Base-by-base conservation (phyloP, 2,113 vertebrate species). In the Taurulus bubalis region DNA sequence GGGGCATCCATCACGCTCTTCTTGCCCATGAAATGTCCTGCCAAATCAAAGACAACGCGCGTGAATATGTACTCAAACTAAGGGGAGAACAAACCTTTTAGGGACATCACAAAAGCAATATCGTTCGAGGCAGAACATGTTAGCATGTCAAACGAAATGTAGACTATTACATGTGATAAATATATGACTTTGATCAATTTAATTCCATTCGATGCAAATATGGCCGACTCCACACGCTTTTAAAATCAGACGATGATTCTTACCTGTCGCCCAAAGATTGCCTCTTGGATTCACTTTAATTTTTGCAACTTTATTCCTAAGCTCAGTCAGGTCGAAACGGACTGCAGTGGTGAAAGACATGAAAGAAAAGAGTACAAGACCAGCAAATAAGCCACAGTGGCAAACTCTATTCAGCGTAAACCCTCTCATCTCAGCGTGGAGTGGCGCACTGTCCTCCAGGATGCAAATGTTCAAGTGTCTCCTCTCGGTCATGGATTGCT, bases 1-100 rank as follows among this genome's bases (percentile, higher is more conserved):
- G 94, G 87, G 16, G 87, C 51, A n/a, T 95, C 93, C 2, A 89
- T 72, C 28, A 96, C 90, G 0, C 97, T 99, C 91, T 99, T 99
- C 93, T 99, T 99, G 11, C 97, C 97, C 98, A 99, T 99, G 90
- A 99, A 98, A 87, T 98, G 97, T 74, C 98, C 98, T 95, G 68
- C 0, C 59, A 75, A 82, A 73, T 14, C 60, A 64, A 53, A 71
- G 20, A 47, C 38, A 64, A 47, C 1, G 3, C 28, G 11, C 28
- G 12, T 76, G 58, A 49, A 84, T 22, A 10, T 10, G 14, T 1
- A 24, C 5, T 55, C 32, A 24, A 55, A 49, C 12, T 2, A 26
- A 14, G 28, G 16, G 28, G 12, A 30, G 30, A 42, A 22, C 6
- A 68, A 75, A 77, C 2, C 12, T 30, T 55, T 53, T n/a, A 8